Evolutionary conservation across 2,888 invertebrate genomes (phyloP).

Genomic region (Galeruca laticollis): DNA sequence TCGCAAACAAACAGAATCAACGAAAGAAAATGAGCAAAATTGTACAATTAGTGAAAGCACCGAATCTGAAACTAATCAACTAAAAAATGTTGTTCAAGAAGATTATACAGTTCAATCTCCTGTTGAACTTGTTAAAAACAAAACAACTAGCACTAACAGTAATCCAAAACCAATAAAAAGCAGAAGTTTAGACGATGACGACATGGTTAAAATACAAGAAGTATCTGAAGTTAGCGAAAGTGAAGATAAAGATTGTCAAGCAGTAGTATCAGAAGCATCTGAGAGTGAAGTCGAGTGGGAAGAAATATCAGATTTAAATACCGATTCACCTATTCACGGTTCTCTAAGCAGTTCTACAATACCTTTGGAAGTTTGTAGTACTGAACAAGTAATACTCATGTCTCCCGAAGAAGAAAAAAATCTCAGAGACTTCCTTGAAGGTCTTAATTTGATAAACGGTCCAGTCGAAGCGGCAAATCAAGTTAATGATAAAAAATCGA

Average conservation of each 20-base stretch:
- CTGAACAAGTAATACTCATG: slow-evolving; percentile 59
- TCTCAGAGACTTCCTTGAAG: slow-evolving; percentile 70
- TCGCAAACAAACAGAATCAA: slow-evolving; percentile 39
- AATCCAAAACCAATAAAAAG: slow-evolving; percentile 57
- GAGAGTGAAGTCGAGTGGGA: slow-evolving; percentile 76
- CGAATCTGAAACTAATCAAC: slow-evolving; percentile 24
- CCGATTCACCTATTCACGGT: slow-evolving; percentile 61
- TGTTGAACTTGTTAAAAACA: slow-evolving; percentile 43
- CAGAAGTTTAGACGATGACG: slow-evolving; percentile 64
- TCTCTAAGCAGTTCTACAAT: slow-evolving; percentile 65
- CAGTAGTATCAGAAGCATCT: slow-evolving; percentile 72
- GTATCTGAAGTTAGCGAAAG: slow-evolving; percentile 59
- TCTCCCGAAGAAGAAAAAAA: slow-evolving; percentile 72
- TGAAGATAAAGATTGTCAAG: slow-evolving; percentile 62
- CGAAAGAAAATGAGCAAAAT: slow-evolving; percentile 38
- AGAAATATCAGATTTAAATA: slow-evolving; percentile 66
- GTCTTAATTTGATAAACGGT: slow-evolving; percentile 70
- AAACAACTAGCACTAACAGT: slow-evolving; percentile 29
- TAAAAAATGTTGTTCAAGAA: slow-evolving; percentile 25
- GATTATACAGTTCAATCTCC: slow-evolving; percentile 65
- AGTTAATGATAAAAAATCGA: slow-evolving; percentile 43
- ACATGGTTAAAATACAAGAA: slow-evolving; percentile 64
- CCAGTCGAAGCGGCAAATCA: slow-evolving; percentile 63
- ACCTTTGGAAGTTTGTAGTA: slow-evolving; percentile 63
- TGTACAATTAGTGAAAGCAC: slow-evolving; percentile 35